Percentiles rank a stretch among this genome's conserved stretches.
Conservation (phyloP, 2,888 invertebrate genomes). For the Blera fallax region DNA sequence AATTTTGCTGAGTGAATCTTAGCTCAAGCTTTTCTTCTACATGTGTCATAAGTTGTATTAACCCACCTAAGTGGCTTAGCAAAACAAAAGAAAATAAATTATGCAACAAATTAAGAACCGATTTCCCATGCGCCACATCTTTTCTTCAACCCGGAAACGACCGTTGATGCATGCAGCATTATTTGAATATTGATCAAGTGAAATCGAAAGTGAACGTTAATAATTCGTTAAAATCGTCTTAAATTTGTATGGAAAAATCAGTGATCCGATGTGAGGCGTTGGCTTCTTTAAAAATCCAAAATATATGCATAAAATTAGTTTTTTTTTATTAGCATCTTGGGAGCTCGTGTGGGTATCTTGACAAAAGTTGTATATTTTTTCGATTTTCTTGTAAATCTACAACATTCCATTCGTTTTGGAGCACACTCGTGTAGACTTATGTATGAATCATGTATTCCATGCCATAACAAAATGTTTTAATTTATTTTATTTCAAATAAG, state of each 20-base stretch:
- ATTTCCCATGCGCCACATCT: neutral
- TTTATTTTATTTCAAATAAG: constrained; percentile 18
- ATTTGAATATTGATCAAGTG: constrained; percentile 40
- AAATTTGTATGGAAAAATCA: neutral
- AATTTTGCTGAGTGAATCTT: no score
- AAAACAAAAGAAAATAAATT: neutral
- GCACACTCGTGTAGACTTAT: neutral
- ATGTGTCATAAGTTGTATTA: no score
- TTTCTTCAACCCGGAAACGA: constrained; percentile 23
- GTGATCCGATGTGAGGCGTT: neutral
- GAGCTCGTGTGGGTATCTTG: neutral
- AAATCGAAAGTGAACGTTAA: constrained; percentile 30
- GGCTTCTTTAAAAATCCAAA: neutral
- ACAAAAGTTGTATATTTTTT: neutral
- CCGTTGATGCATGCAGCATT: neutral
- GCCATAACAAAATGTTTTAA: constrained; percentile 30
- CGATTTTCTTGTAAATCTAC: neutral
- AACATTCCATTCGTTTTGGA: neutral
- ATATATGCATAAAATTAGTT: neutral
- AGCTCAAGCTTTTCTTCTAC: no score
- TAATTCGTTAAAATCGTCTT: neutral
- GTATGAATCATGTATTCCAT: constrained; percentile 25
- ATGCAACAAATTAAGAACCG: neutral
- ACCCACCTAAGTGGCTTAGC: neutral
- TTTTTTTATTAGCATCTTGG: neutral